Evolutionary conservation across 2,113 vertebrate genomes (phyloP), one percentile per base, ranked within the genome.

Genomic region (Reinhardtius hippoglossoides): DNA sequence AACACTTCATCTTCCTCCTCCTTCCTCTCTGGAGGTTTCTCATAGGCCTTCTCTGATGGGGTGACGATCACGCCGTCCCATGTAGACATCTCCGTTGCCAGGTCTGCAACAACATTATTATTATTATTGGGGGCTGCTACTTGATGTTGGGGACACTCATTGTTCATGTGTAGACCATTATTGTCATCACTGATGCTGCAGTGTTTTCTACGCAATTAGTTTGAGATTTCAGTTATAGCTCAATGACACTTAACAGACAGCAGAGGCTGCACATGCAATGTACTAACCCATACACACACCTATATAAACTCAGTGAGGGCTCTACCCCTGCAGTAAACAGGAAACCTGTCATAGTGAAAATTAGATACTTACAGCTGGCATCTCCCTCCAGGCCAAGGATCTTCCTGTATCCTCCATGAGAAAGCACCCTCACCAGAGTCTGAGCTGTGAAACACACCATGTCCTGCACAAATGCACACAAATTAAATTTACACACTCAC

Each of bases 51-150:
- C 86, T 99, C 98, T 0, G 98, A 99, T 0, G 98, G 98, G 0
- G 97, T 99, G 67, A 99, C 97, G 0, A 99, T 99, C 83, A 99
- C 97, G 0, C 97, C 98, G 0, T 98, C 98, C 97, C 98, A 99
- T 0, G 97, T 98, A 9, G 97, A 99, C 96, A 99, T 99, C 83
- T 99, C 97, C 0, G 95, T 95, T 0, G 96, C 96, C 76, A 99
- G 89, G 70, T 97, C 98, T 99, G 92, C 12, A 76, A 70, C 27
- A 31, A 70, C 0, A 62, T 67, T 6, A 69, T 5, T 7, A 62
- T 64, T 7, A 69, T 5, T 2, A 48, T 10, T 18, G 60, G 5
- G 6, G 3, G 42, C 15, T 24, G 42, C 21, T 5, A 9, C 27
- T 20, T 27, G 20, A 52, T 20, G 50, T 52, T 20, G 50, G 50